Evolutionary conservation across 2,797 vertebrate species (phyloP), one percentile per base, ranked within the genome.

Genomic region (Eremophila alpestris): DNA sequence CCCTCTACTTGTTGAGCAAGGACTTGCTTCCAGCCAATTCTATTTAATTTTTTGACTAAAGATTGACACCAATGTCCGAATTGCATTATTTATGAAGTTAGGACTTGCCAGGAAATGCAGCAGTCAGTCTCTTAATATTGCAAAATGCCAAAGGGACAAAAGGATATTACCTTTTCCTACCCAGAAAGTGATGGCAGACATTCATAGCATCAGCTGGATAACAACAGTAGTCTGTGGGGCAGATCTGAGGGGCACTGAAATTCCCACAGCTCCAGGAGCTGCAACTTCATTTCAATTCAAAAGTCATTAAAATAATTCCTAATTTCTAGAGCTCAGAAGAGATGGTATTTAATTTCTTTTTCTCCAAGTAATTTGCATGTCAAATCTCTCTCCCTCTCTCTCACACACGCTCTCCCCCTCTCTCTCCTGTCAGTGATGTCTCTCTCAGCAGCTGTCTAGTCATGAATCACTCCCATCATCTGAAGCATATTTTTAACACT

Each of bases 401-500:
- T 58, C 63, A 27, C 65, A 59, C 27, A 8, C 3, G 0, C 32
- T 46, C 85, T 75, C 24, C 45, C 62, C 18, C 64, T 51, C 86
- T 89, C 89, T 83, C 79, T 73, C 69, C 80, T 74, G 64, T 84
- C 36, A 21, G 77, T 96, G 95, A 96, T 96, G 95, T 95, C 95
- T 97, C 89, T 96, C 91, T 96, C 94, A 91, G 94, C 93, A 96
- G 94, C 94, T 96, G 93, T 96, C 95, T 97, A 62, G 80, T 78
- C 89, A 90, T 94, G 96, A 96, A 96, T 96, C 96, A 97, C 68
- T 95, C 87, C 75, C 30, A 3, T 94, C 96, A 95, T 93, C 85
- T 76, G 74, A 89, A 93, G 91, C 87, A 78, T 96, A 95, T 96
- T 97, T 96, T 96, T 95, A 96, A 91, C 94, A 59, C 68, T 94